Base-by-base conservation (phyloP, 2,113 vertebrate species). In the Ibidorhyncha struthersii region DNA sequence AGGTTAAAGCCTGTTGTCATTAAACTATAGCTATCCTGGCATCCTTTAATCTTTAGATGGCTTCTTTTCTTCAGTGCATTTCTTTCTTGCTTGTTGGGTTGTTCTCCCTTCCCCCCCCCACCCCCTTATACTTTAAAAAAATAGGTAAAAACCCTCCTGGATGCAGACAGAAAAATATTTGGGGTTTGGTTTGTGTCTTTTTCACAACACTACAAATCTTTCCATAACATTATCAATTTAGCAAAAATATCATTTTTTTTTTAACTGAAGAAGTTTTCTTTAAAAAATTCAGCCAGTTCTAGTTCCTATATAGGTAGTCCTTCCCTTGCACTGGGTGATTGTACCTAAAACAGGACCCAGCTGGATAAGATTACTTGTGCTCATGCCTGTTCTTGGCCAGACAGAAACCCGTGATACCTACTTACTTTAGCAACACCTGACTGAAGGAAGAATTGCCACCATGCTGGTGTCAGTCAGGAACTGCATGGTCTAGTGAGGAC, bases 181-280 rank as follows among this genome's bases (percentile, higher is more conserved):
- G 7, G 1, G 0, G 76, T 93, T 76, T 55, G 0, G 3, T 76
- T 84, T 69, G 8, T 1, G 0, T 73, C 3, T 67, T 43, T 55
- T 40, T 30, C 27, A 53, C 10, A 65, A 26, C 4, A 58, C 6
- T 25, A 55, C 70, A 87, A 87, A 55, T 41, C 4, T 52, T 86
- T 76, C 25, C 4, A 10, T 63, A 80, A 58, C 4, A 29, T 67
- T 23, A 43, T 40, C 8, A 47, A 2, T 61, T 84, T 19, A 58
- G 14, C 41, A 30, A 20, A 38, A 70, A 13, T 49, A 21, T 6
- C 4, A 17, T 8, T 5, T 12, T 14, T n/a, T 38, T 52, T 23
- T 45, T 76, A 26, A 14, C 18, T 34, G 16, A 71, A 82, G 29
- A 56, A 50, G 14, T 1, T 69, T 85, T 43, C 18, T 76, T 79